Evolutionary conservation across 2,797 vertebrate genomes (phyloP), one percentile per base, ranked within the genome.

Genomic region (Falco rusticolus): DNA sequence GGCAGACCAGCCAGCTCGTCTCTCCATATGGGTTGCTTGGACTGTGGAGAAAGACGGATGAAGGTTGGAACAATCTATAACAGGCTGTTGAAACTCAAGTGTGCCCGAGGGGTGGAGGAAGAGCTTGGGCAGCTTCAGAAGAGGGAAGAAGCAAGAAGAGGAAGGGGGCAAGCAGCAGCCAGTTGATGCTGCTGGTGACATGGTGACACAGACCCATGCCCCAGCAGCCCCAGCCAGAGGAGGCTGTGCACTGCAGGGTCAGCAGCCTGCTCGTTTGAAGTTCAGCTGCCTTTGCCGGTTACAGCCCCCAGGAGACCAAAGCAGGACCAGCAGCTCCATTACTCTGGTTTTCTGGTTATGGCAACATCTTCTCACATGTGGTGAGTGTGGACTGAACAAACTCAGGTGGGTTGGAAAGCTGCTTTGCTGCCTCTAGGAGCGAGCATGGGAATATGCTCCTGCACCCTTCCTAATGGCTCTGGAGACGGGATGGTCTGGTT

Each of bases 371-470:
- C 94, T 93, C 29, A 39, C 72, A 71, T 2, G 3, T 69, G 79
- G 31, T 69, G 57, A 92, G 51, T 12, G 6, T 2, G 4, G 71
- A 91, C 13, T 96, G 82, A 91, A 90, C 75, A 90, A 80, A 59
- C 81, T 74, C 57, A 29, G 65, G 33, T 26, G 21, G 34, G 65
- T 81, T 90, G 77, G 76, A 91, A 61, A 94, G 84, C 45, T 88
- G 79, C 68, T 94, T 85, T 76, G 59, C 51, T 85, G 54, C 50
- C 17, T 72, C 34, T 63, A 82, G 63, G 65, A 89, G 47, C 54
- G 41, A 83, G 34, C 0, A 0, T 12, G 9, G 34, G 33, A 26
- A 50, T 54, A 72, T 0, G 2, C 8, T 77, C 66, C 81, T 60
- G 51, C 2, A 0, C 61, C 57, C n/a, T 41, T 87, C 37, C 53